Evolutionary conservation across 1,140 invertebrate genomes (phyloP).

Genomic region (Brachionus calyciflorus): DNA sequence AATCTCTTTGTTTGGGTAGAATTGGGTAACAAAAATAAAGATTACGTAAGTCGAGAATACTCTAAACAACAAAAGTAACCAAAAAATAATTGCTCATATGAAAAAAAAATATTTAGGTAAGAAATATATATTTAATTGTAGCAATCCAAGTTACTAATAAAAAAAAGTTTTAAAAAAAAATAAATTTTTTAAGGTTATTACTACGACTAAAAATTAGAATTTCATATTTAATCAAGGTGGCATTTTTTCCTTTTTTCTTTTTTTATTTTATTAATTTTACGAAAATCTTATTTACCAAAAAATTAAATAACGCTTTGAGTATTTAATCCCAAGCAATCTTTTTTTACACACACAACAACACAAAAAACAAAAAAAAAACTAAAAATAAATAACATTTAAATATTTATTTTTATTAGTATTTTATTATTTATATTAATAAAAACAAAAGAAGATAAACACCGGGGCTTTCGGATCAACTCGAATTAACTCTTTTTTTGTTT

Average conservation of each 20-base stretch:
- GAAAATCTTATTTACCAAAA: conserved; percentile 16
- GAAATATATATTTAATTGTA: conserved; percentile 2
- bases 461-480: not conserved
- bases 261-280: no score
- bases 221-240: conserved; percentile 36
- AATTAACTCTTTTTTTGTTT: not conserved
- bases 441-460: not conserved
- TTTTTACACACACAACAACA: no score
- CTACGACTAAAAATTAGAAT: no score
- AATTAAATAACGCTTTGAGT: conserved; percentile 40
- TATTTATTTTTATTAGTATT: conserved; percentile 32
- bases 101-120: not conserved
- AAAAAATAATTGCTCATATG: conserved; percentile 13
- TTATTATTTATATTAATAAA: no score
- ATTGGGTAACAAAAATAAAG: no score
- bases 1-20: no score
- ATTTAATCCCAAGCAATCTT: conserved; percentile 37
- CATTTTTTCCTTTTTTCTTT: not conserved
- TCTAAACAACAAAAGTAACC: no score
- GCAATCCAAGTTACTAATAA: not conserved
- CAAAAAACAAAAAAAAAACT: conserved; percentile 16
- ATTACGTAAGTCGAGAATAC: not conserved
- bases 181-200: no score
- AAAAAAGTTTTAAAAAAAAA: no score
- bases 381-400: conserved; percentile 45